Conservation (phyloP, 2,113 vertebrate genomes). For the Rattus rattus region DNA sequence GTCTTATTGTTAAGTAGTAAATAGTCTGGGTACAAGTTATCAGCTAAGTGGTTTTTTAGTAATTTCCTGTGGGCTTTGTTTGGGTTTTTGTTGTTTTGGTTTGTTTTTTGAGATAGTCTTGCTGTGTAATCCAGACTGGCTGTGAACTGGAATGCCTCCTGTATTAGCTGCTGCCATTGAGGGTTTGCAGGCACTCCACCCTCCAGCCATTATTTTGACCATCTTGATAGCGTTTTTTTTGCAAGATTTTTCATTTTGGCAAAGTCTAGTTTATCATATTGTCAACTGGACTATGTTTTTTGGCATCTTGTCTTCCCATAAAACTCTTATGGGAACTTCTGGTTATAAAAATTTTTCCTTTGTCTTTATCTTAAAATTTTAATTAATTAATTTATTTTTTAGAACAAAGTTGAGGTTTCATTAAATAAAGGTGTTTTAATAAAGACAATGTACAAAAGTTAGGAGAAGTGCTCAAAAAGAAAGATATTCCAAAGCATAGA, state of each 20-base stretch:
- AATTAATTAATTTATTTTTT: too few species aligned
- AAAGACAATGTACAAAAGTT: neutral
- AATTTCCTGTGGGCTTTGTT: neutral
- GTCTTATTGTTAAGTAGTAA: neutral
- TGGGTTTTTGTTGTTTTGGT: too few species aligned
- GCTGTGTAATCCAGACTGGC: neutral
- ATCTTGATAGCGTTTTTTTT: neutral
- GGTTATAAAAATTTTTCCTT: neutral
- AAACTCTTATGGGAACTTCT: neutral
- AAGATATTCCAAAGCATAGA: neutral
- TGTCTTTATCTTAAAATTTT: neutral
- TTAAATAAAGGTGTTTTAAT: neutral
- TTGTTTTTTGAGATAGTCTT: neutral
- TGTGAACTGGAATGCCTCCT: too few species aligned
- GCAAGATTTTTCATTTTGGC: constrained; percentile 21
- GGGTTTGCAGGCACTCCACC: neutral
- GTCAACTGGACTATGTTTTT: neutral
- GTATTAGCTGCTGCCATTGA: neutral
- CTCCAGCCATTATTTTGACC: neutral
- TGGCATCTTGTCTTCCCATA: neutral
- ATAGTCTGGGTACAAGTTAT: neutral
- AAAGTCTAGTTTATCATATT: neutral
- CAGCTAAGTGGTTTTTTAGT: neutral
- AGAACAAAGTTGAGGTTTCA: neutral
- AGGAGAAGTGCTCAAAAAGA: neutral